Evolutionary conservation across 2,888 invertebrate genomes (phyloP).

Genomic region (Leptinotarsa tumamoca): DNA sequence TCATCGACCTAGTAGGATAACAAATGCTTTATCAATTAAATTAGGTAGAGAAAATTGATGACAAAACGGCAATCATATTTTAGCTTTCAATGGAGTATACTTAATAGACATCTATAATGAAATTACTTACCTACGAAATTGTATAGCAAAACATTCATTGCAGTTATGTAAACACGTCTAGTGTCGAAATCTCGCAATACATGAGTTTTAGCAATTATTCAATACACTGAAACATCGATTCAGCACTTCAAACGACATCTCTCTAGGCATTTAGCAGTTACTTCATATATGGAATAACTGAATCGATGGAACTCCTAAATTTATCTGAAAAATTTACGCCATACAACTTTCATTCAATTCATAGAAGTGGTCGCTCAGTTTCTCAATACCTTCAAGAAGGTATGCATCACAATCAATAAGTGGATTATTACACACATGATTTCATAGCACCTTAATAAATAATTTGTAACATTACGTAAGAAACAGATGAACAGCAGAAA

Average conservation of each 20-base stretch:
- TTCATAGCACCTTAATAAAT: conserved; percentile 3
- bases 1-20: too few relatives aligned
- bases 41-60: too few relatives aligned
- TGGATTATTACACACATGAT: neutral
- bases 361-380: neutral
- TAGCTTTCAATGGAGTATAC: too few relatives aligned
- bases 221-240: too few relatives aligned
- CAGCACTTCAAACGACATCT: neutral
- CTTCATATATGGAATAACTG: neutral
- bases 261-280: neutral
- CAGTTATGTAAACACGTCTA: too few relatives aligned
- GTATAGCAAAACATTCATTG: too few relatives aligned
- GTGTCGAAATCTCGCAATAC: too few relatives aligned
- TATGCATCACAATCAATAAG: conserved; percentile 12
- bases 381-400: neutral
- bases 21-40: too few relatives aligned
- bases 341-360: neutral
- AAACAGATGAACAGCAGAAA: conserved; percentile 19
- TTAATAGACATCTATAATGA: too few relatives aligned
- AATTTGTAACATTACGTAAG: conserved; percentile 14
- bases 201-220: too few relatives aligned
- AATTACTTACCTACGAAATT: too few relatives aligned
- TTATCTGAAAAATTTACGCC: neutral
- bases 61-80: too few relatives aligned
- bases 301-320: neutral